Evolutionary conservation across 2,888 invertebrate species (phyloP).

Genomic region (Ligdia adustata): DNA sequence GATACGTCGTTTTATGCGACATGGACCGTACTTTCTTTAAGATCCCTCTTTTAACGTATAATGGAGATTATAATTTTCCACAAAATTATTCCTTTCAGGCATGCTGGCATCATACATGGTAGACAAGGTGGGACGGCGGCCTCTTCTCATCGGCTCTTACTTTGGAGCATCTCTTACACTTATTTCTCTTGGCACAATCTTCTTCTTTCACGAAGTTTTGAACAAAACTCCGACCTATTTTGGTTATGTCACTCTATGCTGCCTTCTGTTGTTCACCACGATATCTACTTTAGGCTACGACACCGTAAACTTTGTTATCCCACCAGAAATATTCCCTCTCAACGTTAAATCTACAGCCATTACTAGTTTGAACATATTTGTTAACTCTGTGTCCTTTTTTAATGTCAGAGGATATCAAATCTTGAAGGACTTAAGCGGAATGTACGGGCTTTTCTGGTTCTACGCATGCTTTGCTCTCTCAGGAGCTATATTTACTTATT

Average conservation of each 20-base stretch:
- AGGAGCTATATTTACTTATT: constrained; percentile 69
- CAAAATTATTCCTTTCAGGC: no score
- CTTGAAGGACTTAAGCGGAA: constrained; percentile 68
- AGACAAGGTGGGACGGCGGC: constrained; percentile 68
- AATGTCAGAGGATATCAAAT: constrained; percentile 77
- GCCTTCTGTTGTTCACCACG: constrained; percentile 56
- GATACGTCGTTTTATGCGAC: no score
- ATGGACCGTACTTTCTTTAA: no score
- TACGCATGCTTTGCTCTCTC: constrained; percentile 67
- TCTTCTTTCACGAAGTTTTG: constrained; percentile 56
- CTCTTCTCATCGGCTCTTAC: constrained; percentile 67
- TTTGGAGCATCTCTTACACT: constrained; percentile 54
- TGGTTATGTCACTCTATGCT: constrained; percentile 66
- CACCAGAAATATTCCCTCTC: constrained; percentile 83
- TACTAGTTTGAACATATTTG: constrained; percentile 70
- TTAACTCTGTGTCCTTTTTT: constrained; percentile 65
- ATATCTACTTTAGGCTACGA: constrained; percentile 70
- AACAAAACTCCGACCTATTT: constrained; percentile 42
- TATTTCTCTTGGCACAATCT: constrained; percentile 57
- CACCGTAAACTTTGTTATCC: constrained; percentile 72
- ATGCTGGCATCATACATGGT: constrained; percentile 56
- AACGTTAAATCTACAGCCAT: constrained; percentile 82
- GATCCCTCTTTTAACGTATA: no score
- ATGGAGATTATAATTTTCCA: no score
- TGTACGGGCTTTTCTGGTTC: constrained; percentile 75